These are phyloP conservation scores for Phenacoccus solenopsis DNA, from an alignment of 1,140 invertebrate genomes.

Conservation along the genomic window DNA sequence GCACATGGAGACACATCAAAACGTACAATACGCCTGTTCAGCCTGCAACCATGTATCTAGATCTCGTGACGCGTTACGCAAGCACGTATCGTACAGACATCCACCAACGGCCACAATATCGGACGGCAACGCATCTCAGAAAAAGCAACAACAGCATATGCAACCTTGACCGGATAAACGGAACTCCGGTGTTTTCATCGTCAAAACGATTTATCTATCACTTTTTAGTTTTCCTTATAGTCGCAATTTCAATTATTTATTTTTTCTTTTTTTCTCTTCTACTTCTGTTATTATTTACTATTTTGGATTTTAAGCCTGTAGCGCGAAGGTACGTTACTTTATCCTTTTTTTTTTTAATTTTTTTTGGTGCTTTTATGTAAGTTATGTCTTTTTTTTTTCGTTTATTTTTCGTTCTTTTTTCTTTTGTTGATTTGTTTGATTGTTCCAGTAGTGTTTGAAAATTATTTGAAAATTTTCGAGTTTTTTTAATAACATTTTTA, in stretches of 20 bases:
- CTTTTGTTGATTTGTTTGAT: background rate
- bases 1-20: conserved; percentile 78
- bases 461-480: background rate
- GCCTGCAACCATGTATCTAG: conserved; percentile 73
- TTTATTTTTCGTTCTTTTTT: background rate
- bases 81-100: conserved; percentile 76
- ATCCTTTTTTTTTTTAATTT: conserved; percentile 5
- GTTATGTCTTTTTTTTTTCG: background rate
- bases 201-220: background rate
- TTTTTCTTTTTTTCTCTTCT: conserved; percentile 3
- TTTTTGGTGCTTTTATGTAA: background rate
- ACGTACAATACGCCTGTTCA: conserved; percentile 63
- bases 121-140: background rate
- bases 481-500: background rate
- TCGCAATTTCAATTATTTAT: conserved; percentile 7
- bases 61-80: conserved; percentile 69
- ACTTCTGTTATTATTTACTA: background rate
- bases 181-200: background rate
- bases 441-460: background rate
- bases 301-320: background rate
- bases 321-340: background rate
- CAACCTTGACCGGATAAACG: conserved; percentile 6
- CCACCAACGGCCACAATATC: conserved; percentile 31
- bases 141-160: background rate
- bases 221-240: conserved; percentile 16